Evolutionary conservation across 2,113 vertebrate species (phyloP).

Genomic region (Brachypodius melanocephalos): DNA sequence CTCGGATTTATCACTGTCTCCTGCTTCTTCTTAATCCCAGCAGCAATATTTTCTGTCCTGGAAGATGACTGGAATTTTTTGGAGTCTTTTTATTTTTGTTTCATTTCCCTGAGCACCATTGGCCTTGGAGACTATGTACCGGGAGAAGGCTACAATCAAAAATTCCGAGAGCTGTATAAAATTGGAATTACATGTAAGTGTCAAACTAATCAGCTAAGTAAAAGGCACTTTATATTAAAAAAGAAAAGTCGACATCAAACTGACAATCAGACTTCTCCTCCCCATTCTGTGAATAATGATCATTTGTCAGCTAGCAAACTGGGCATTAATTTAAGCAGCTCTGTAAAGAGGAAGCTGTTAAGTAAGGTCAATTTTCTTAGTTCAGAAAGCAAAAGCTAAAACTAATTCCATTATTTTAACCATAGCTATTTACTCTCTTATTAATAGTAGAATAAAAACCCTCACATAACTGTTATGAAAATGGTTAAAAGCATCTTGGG

Average conservation of each 20-base stretch:
- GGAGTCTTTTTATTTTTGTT: conserved; percentile 97
- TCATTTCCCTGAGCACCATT: conserved; percentile 96
- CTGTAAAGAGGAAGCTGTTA: background rate
- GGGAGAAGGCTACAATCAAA: conserved; percentile 90
- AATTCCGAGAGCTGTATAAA: conserved; percentile 92
- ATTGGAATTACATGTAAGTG: conserved; percentile 92
- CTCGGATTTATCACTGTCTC: conserved; percentile 82
- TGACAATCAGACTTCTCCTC: background rate
- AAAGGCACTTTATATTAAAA: background rate
- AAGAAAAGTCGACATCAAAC: background rate
- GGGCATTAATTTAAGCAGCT: background rate
- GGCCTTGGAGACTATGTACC: conserved; percentile 96
- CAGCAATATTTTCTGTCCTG: conserved; percentile 87
- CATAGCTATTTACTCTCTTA: background rate
- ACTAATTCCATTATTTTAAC: background rate
- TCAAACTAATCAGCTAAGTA: background rate
- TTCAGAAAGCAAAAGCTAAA: background rate
- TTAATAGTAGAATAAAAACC: background rate
- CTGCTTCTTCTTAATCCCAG: conserved; percentile 93
- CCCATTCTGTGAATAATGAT: background rate
- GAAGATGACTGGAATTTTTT: conserved; percentile 98
- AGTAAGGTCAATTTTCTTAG: background rate
- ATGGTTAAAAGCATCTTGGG: background rate
- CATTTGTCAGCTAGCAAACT: background rate
- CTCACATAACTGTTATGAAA: rapidly evolving